Percentiles rank a stretch among this genome's conserved stretches.
phyloP scores from a whole-genome alignment of 2,888 invertebrate genomes.

The Platycheirus rosarum region DNA sequence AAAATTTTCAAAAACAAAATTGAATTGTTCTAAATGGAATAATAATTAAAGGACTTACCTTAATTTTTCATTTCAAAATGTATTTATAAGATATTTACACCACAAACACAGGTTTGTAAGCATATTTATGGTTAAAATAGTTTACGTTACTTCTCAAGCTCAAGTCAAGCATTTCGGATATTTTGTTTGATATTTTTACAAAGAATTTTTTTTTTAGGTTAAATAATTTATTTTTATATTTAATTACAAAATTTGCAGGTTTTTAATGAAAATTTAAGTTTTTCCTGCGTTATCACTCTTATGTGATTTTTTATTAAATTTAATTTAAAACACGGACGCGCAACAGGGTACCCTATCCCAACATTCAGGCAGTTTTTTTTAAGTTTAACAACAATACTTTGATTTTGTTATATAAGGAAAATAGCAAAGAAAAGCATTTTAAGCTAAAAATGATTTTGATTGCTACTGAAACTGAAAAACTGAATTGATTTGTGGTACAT shows the following conservation, averaged over 20 bases:
- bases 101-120: background rate
- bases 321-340: conserved; percentile 79
- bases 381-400: conserved; percentile 64
- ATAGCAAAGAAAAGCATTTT: conserved; percentile 81
- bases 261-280: conserved; percentile 43
- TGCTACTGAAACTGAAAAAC: conserved; percentile 58
- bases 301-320: conserved; percentile 64
- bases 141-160: conserved; percentile 77
- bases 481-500: no score
- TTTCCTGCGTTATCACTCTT: conserved; percentile 76
- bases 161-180: conserved; percentile 79
- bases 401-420: conserved; percentile 21
- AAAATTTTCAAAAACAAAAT: conserved; percentile 26
- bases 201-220: conserved; percentile 2
- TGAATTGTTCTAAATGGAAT: conserved; percentile 32
- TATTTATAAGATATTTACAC: conserved; percentile 12
- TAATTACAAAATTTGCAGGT: conserved; percentile 51
- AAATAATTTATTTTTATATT: conserved; percentile 33
- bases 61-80: conserved; percentile 14
- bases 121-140: conserved; percentile 3
- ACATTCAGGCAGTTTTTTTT: conserved; percentile 93
- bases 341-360: conserved; percentile 98
- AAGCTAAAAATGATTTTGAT: conserved; percentile 82
- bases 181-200: conserved; percentile 40
- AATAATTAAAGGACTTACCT: conserved; percentile 61